Base-by-base conservation (phyloP, 2,888 invertebrate genomes). In the Catocala nupta region DNA sequence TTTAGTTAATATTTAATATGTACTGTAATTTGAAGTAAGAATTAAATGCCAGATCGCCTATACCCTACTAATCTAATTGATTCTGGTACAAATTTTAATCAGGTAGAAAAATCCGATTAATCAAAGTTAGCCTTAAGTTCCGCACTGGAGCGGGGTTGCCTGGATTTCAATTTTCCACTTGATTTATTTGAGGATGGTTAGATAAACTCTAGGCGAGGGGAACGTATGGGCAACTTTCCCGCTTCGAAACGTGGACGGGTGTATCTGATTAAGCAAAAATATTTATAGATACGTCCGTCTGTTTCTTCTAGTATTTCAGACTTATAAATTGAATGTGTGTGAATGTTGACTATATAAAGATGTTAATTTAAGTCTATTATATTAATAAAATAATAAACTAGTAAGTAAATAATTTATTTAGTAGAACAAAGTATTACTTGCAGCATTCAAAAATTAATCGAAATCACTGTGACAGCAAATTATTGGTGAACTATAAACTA, bases 81-180 rank as follows among this genome's bases (percentile, higher is more conserved):
- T 57, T 52, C 50, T 44, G 59, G 55, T 42, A 62, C 48, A 81
- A 82, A 84, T 84, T 84, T 84, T 80, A 85, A 88, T 84, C 81
- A 86, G 78, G 73, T 78, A 73, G 82, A 79, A 73, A 81, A 82
- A 85, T 82, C 73, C 73, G 75, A 81, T 88, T 87, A 84, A 88
- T 88, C 82, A 87, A 89, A 90, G 85, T 87, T 85, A 84, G 83
- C 82, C 82, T 82, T 81, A 78, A 76, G 83, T 81, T 76, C 80
- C 74, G 75, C 69, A 78, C 72, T 68, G 50, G 36, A 55, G 54
- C 55, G 56, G 60, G 66, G 47, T 54, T 52, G 54, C 62, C 69
- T 72, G 80, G 80, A 84, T 91, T 92, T 90, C 89, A 92, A 92
- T 92, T 93, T 92, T 91, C 89, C 89, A 85, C 84, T 82, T 91